Evolutionary conservation across 2,113 vertebrate species (phyloP), one percentile per base, ranked within the genome.

Genomic region (Tragelaphus imberbis): DNA sequence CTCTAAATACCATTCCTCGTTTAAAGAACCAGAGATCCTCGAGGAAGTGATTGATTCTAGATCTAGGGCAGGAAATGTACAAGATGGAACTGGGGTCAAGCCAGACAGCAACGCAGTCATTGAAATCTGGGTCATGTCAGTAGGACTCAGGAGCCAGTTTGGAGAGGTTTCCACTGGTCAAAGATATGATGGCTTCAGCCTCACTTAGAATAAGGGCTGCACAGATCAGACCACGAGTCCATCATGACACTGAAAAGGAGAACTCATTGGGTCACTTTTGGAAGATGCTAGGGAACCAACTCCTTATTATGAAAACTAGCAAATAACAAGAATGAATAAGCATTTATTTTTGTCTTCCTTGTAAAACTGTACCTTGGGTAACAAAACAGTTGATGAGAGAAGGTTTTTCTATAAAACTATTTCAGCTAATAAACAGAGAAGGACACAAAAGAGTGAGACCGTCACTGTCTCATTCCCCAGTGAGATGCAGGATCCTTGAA

Each of bases 281-380:
- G 75, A 88, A 94, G 85, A 92, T 59, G 27, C 36, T 55, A 84
- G 33, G 28, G 4, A 87, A 19, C 84, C 90, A 96, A 16, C 21
- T 96, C 40, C 33, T 84, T 93, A 82, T 93, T 89, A 84, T 94
- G 94, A 95, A 94, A 96, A n/a, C 63, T 77, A 33, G 6, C 47
- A 87, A 84, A 90, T 65, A 96, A 28, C n/a, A 84, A 94, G 28
- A 82, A 95, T 65, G 80, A 94, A 75, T 84, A 90, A 90, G 8
- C 58, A 56, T 81, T 88, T 94, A n/a, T 94, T 96, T 77, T 92
- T 95, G 40, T 84, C 15, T n/a, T 96, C 59, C 25, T 81, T 80
- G 2, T 61, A 84, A 93, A 91, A 91, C 36, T 68, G 30, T 85
- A 93, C 30, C 49, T 75, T 49, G 51, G 47, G 27, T 84, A 55